Evolutionary conservation across 2,113 vertebrate species (phyloP).

Genomic region (Mus pahari): DNA sequence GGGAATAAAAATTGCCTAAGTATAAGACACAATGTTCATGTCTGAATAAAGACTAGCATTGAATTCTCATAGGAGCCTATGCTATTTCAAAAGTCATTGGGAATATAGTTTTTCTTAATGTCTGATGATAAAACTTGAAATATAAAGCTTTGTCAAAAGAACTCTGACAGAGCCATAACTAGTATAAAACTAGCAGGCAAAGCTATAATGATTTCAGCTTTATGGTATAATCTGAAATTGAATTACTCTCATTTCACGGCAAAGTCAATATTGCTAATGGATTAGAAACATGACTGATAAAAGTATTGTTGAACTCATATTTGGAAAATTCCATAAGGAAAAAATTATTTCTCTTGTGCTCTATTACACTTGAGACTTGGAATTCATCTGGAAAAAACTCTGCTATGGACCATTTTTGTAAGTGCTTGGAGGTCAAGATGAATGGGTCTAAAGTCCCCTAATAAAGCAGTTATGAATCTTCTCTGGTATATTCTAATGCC

Average conservation of each 20-base stretch:
- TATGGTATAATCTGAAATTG: slow-evolving; percentile 79
- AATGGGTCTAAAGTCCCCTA: slow-evolving; percentile 34
- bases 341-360: slow-evolving; percentile 64
- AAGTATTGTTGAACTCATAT: slow-evolving; percentile 60
- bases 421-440: slow-evolving; percentile 31
- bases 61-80: background rate
- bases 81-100: background rate
- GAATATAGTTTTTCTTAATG: background rate
- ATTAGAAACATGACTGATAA: slow-evolving; percentile 74
- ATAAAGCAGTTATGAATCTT: background rate
- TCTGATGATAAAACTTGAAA: slow-evolving; percentile 67
- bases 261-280: slow-evolving; percentile 78
- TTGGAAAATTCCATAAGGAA: slow-evolving; percentile 58
- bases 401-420: background rate
- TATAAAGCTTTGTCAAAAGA: slow-evolving; percentile 70
- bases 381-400: slow-evolving; percentile 47
- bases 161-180: slow-evolving; percentile 61
- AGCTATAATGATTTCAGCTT: slow-evolving; percentile 75
- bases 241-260: slow-evolving; percentile 76
- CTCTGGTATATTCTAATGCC: background rate
- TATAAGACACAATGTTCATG: no score
- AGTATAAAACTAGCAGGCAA: slow-evolving; percentile 70
- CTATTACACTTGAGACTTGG: slow-evolving; percentile 28
- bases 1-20: background rate
- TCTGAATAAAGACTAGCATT: background rate